Evolutionary conservation across 64 coral and sea anemone species (phyloP), one percentile per base, ranked within the genome.

Genomic region (Acropora tenuis): DNA sequence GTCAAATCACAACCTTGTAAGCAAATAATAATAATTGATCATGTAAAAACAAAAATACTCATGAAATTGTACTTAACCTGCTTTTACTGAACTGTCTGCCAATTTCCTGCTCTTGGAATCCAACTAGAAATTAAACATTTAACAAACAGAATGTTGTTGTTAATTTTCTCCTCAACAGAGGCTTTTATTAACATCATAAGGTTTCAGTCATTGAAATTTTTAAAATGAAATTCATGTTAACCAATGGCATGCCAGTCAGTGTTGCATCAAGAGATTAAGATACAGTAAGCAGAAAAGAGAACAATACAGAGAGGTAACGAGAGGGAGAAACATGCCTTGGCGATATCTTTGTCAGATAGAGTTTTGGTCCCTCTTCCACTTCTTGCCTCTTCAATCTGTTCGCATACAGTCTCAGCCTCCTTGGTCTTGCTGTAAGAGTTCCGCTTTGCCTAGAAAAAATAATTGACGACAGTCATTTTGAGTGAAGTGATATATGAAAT

Each of bases 101-200:
- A 88, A 75, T 94, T 94, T 94, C 69, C 77, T 94, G 66, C 86
- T 82, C 57, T 88, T 94, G 19, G 80, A 15, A 43, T 94, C 92
- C 78, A 94, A 58, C 92, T 93, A 63, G 57, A 82, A 48, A 7
- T 55, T 7, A 55, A 5, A 55, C 30, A 30, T 30, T 30, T 30
- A 30, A 30, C 30, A 76, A 76, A 76, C 41, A 44, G 4, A 55
- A 76, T 30, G 30, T 30, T 30, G 30, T 30, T 30, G 30, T 30
- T 30, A 30, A 30, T 30, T 30, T 30, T 30, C 30, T 30, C 30
- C 30, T 30, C 30, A 30, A 30, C 30, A 30, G 30, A 30, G 30
- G 30, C 30, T 30, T 30, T 30, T 30, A 30, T 30, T 30, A 30
- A 30, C 30, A 30, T 30, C 30, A 30, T 30, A 30, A 30, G 30